Conservation (phyloP, 2,797 vertebrate genomes). For the Rhabdomys pumilio region DNA sequence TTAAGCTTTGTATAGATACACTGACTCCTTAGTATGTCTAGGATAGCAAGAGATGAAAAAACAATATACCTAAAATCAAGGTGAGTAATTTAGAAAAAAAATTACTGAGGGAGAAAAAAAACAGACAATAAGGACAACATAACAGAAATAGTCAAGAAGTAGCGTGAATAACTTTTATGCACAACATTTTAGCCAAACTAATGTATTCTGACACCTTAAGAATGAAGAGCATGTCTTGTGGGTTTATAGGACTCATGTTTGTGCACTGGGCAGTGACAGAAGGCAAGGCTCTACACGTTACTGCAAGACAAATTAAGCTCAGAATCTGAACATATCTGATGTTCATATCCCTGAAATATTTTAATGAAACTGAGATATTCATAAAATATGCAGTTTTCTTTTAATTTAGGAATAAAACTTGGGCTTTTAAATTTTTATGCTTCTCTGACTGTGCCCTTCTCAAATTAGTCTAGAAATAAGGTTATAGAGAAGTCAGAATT, state of each 20-base stretch:
- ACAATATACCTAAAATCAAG: background rate
- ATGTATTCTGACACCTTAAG: background rate
- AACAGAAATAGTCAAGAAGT: background rate
- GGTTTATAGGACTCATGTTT: background rate
- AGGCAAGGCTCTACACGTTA: background rate
- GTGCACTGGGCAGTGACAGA: background rate
- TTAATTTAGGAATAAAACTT: slow-evolving; percentile 62
- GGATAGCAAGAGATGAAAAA: background rate
- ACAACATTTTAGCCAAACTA: background rate
- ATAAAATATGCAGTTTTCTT: slow-evolving; percentile 76
- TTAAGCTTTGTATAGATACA: background rate
- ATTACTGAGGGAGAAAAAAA: background rate
- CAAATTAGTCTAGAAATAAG: slow-evolving; percentile 75
- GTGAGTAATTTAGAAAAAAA: slow-evolving; percentile 30
- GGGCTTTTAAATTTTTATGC: slow-evolving; percentile 64
- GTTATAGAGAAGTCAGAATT: slow-evolving; percentile 64
- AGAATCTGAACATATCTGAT: slow-evolving; percentile 46
- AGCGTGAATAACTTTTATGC: background rate
- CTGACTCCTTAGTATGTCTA: background rate
- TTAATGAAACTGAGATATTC: slow-evolving; percentile 52
- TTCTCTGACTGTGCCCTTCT: slow-evolving; percentile 67
- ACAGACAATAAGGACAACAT: background rate
- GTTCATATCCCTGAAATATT: slow-evolving; percentile 23
- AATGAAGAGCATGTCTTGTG: background rate
- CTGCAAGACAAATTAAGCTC: slow-evolving; percentile 49